These are phyloP conservation scores for Argopecten irradians DNA, from an alignment of 1,140 invertebrate genomes.

Conservation along the genomic window DNA sequence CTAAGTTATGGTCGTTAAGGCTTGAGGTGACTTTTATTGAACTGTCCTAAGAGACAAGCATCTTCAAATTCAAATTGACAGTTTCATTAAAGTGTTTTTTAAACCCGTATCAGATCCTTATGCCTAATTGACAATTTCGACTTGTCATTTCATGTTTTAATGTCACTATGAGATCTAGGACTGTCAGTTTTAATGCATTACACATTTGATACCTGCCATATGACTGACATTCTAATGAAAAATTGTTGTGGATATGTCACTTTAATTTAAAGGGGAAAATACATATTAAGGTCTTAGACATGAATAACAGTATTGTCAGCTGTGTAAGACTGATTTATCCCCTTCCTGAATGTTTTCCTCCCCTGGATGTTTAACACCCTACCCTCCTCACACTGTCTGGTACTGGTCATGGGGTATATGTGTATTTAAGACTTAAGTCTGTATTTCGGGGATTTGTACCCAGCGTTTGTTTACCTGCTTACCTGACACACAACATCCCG, in stretches of 20 bases:
- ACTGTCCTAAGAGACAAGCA: neutral
- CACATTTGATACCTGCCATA: neutral
- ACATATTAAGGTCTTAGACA: too few relatives aligned
- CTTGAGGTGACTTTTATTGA: neutral
- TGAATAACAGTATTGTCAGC: neutral
- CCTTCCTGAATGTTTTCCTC: neutral
- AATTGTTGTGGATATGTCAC: neutral
- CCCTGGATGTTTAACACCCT: neutral
- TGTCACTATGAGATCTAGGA: neutral
- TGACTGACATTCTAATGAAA: neutral
- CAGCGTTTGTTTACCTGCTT: neutral
- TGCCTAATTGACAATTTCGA: neutral
- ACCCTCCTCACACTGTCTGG: neutral
- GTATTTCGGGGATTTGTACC: neutral
- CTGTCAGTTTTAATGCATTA: neutral
- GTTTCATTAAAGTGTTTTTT: neutral
- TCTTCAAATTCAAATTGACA: neutral
- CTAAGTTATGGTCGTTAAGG: neutral
- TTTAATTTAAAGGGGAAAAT: neutral
- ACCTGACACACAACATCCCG: neutral
- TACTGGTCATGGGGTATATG: neutral
- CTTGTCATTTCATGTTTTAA: neutral
- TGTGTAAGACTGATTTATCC: neutral
- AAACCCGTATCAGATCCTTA: neutral
- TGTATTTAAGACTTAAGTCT: slow-evolving; percentile 4